A percentile compares a stretch with the other conserved stretches of the same genome.
phyloP scores from a whole-genome alignment of 2,888 invertebrate species.

The Bellardia bayeri region DNA sequence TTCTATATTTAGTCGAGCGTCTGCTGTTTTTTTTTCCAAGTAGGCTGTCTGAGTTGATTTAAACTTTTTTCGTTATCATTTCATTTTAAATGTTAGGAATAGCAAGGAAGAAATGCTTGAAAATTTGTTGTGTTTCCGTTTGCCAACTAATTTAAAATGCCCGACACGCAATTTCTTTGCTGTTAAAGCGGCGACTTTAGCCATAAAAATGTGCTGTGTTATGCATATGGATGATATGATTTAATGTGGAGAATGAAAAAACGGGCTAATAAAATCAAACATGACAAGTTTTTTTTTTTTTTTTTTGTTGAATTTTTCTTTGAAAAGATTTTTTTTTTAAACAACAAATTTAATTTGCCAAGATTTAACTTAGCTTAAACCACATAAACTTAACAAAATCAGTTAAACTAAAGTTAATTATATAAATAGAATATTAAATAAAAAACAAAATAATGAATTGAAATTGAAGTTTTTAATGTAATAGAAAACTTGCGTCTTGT shows the following conservation, averaged over 20 bases:
- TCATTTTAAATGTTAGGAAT: background rate
- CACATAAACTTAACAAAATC: background rate
- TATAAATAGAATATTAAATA: background rate
- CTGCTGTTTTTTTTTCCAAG: constrained; percentile 17
- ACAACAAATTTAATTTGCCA: constrained; percentile 9
- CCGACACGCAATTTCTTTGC: constrained; percentile 70
- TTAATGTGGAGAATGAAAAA: background rate
- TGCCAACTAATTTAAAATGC: constrained; percentile 70
- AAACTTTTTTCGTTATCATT: background rate
- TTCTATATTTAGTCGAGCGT: constrained; percentile 38
- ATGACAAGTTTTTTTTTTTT: constrained; percentile 49
- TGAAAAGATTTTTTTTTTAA: background rate
- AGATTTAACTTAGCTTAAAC: constrained; percentile 48
- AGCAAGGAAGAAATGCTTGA: background rate
- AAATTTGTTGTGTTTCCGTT: background rate
- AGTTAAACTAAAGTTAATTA: background rate
- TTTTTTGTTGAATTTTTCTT: background rate
- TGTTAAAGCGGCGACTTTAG: constrained; percentile 54
- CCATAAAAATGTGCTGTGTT: constrained; percentile 58
- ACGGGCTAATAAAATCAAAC: constrained; percentile 55
- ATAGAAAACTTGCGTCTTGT: too few relatives aligned
- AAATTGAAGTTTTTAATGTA: background rate
- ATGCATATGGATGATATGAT: constrained; percentile 59
- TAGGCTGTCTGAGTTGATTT: constrained; percentile 4
- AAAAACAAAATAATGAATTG: background rate